Percentiles rank a stretch among this genome's conserved stretches.
These are phyloP conservation scores for Netelia inedita DNA, from an alignment of 2,888 invertebrate genomes.

Conservation along the genomic window DNA sequence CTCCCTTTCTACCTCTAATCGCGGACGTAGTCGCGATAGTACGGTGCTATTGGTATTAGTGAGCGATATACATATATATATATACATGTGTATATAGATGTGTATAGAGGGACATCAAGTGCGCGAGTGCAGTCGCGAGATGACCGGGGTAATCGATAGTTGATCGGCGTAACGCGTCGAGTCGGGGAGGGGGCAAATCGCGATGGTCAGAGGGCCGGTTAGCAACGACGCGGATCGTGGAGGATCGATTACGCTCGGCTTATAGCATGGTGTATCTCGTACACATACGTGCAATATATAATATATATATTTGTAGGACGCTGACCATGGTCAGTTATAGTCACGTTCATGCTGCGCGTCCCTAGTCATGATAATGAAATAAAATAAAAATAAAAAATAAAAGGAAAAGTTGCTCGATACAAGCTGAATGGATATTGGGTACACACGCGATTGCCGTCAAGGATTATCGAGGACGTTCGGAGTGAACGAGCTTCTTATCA, in stretches of 20 bases:
- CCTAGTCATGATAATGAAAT: constrained; percentile 34
- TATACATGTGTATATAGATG: neutral
- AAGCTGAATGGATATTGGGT: constrained; percentile 43
- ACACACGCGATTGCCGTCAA: constrained; percentile 39
- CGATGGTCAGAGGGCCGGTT: constrained; percentile 62
- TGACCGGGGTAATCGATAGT: constrained; percentile 76
- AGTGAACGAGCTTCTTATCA: neutral
- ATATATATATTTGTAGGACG: constrained; percentile 25
- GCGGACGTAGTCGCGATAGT: neutral
- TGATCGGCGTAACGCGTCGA: constrained; percentile 76
- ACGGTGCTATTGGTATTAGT: constrained; percentile 9
- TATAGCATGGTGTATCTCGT: constrained; percentile 9
- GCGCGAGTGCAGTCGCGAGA: constrained; percentile 45
- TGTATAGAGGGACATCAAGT: constrained; percentile 22
- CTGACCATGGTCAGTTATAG: constrained; percentile 22
- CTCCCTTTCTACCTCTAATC: constrained; percentile 1
- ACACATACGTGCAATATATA: constrained; percentile 4
- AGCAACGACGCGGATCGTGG: constrained; percentile 76
- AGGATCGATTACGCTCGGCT: constrained; percentile 55
- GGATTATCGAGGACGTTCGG: constrained; percentile 6
- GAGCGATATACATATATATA: neutral
- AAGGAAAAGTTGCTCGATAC: constrained; percentile 16
- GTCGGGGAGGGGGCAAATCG: constrained; percentile 47
- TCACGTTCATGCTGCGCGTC: constrained; percentile 23
- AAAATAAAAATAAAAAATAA: constrained; percentile 9